Evolutionary conservation across 2,113 vertebrate genomes (phyloP).

Genomic region (Pseudorhombus dupliciocellatus): DNA sequence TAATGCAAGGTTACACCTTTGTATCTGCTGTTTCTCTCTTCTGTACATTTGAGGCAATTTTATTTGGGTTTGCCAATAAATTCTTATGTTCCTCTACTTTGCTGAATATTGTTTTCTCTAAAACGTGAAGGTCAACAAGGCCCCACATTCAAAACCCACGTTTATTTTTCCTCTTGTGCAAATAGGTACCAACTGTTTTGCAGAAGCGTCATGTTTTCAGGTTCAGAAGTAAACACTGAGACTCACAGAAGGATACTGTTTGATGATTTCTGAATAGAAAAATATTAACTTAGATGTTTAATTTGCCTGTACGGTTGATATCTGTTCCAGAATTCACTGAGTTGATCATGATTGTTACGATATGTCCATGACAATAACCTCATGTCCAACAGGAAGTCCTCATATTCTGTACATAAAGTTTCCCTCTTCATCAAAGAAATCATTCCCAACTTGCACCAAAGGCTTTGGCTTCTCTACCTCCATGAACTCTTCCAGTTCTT

Average conservation of each 20-base stretch:
- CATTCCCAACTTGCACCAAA: slow-evolving; percentile 77
- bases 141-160: too few species aligned
- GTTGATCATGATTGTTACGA: too few species aligned
- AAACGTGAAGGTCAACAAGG: background rate
- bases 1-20: slow-evolving; percentile 73
- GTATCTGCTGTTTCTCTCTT: slow-evolving; percentile 68
- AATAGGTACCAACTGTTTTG: too few species aligned
- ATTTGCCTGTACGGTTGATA: background rate
- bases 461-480: slow-evolving; percentile 35
- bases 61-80: slow-evolving; percentile 79
- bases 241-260: too few species aligned
- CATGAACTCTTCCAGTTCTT: slow-evolving; percentile 65
- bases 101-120: background rate
- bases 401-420: slow-evolving; percentile 86
- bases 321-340: background rate
- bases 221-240: too few species aligned
- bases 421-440: slow-evolving; percentile 85
- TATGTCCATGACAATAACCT: background rate
- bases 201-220: too few species aligned
- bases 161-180: too few species aligned
- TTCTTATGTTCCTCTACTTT: slow-evolving; percentile 62
- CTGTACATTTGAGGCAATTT: slow-evolving; percentile 76
- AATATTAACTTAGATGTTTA: too few species aligned
- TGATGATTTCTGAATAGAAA: background rate
- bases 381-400: slow-evolving; percentile 22